Evolutionary conservation across 2,888 invertebrate genomes (phyloP).

Genomic region (Trypoxylon attenuatum): DNA sequence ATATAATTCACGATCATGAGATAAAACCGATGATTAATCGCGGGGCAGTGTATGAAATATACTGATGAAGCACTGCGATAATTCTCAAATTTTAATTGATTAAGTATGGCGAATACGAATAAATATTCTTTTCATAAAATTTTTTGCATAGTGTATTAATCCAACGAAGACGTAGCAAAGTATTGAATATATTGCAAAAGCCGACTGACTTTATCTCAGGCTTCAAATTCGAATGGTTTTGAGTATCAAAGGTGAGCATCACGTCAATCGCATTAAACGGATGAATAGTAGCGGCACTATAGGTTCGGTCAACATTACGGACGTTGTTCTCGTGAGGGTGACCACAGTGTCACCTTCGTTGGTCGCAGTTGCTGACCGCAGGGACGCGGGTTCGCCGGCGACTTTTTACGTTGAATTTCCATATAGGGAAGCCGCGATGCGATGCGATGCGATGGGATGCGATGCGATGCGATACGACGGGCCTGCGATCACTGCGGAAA

Average conservation of each 20-base stretch:
- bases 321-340: slow-evolving; percentile 38
- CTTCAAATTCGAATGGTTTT: no score
- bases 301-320: slow-evolving; percentile 42
- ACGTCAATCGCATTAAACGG: not conserved
- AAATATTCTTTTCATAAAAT: no score
- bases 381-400: slow-evolving; percentile 55
- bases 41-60: slow-evolving; percentile 31
- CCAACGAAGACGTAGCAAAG: no score
- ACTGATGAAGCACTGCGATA: no score
- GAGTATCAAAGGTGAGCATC: not conserved
- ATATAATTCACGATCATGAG: slow-evolving; percentile 2
- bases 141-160: no score
- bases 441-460: slow-evolving; percentile 54
- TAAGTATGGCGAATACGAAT: no score
- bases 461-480: slow-evolving; percentile 54
- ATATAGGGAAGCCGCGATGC: slow-evolving; percentile 60
- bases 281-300: not conserved
- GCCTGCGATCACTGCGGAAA: slow-evolving; percentile 51
- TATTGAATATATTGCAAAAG: no score
- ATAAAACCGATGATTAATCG: slow-evolving; percentile 41
- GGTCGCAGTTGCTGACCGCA: slow-evolving; percentile 54
- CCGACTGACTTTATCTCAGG: no score
- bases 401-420: slow-evolving; percentile 64
- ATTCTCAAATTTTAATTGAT: no score
- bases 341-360: slow-evolving; percentile 46